A percentile compares a stretch with the other conserved stretches of the same genome.
Evolutionary conservation across 2,888 invertebrate species (phyloP).

Genomic region (Sisyra nigra): DNA sequence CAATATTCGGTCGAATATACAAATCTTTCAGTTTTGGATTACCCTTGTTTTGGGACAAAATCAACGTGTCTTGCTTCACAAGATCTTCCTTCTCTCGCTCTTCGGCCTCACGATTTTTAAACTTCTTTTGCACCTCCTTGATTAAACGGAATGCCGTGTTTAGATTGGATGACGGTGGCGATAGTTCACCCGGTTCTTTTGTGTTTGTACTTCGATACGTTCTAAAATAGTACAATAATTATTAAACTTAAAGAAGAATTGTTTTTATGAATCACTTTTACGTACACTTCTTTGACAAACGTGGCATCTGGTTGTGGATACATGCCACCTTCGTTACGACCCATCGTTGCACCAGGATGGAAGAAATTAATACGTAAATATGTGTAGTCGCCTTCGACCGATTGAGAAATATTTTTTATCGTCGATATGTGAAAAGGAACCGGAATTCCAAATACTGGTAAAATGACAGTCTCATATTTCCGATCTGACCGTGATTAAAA

Average conservation of each 20-base stretch:
- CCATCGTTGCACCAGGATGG: constrained; percentile 95
- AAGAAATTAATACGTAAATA: constrained; percentile 97
- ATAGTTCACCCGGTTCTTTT: constrained; percentile 90
- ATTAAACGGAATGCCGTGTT: constrained; percentile 95
- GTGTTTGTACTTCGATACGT: constrained; percentile 95
- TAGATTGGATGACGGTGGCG: constrained; percentile 87
- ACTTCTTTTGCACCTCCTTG: constrained; percentile 94
- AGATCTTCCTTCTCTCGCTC: constrained; percentile 97
- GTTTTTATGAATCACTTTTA: constrained; percentile 15
- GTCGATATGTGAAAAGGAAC: constrained; percentile 98
- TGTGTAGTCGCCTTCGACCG: constrained; percentile 97
- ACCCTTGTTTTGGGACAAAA: constrained; percentile 88
- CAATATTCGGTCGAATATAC: constrained; percentile 97
- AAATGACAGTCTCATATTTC: constrained; percentile 95
- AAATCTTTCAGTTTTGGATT: constrained; percentile 96
- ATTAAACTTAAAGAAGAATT: background rate
- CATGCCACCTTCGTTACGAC: constrained; percentile 76
- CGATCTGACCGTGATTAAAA: constrained; percentile 74
- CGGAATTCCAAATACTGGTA: constrained; percentile 91
- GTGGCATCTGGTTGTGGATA: constrained; percentile 93
- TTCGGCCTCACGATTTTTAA: constrained; percentile 95
- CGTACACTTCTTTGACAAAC: constrained; percentile 94
- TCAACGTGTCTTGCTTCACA: constrained; percentile 93
- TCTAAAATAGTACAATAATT: constrained; percentile 27
- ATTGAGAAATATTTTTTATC: constrained; percentile 96